Evolutionary conservation across 2,797 vertebrate genomes (phyloP), one percentile per base, ranked within the genome.

Genomic region (Trachops cirrhosus): DNA sequence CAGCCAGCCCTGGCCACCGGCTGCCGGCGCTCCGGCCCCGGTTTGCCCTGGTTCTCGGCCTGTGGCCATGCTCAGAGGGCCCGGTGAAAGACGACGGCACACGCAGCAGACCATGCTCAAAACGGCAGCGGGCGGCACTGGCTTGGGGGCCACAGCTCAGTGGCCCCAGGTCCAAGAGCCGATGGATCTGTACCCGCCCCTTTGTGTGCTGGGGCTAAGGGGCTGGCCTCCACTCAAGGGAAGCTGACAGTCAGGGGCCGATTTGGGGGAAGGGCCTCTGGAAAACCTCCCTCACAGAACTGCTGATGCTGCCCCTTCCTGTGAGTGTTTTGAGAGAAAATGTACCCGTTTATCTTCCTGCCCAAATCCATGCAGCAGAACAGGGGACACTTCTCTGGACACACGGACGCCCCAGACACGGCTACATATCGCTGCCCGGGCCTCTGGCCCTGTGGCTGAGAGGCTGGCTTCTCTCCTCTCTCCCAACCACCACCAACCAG

Each of bases 101-200:
- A 22, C 6, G 6, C 32, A 32, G 21, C 46, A 14, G 70, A 71
- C n/a, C 3, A n/a, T 6, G 29, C 32, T 67, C 37, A 24, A 4
- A 54, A 29, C 0, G n/a, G 94, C 70, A 5, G 5, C 2, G 29
- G 37, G 29, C 14, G 10, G 41, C 77, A 39, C 54, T 44, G 32
- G 57, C 21, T 0, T 16, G 44, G 26, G 59, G n/a, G n/a, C 71
- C 44, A n/a, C 12, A 6, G 18, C 22, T 5, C 6, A 18, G 78
- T 12, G 22, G 52, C 18, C 73, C 24, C 15, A 1, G 19, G 16
- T 39, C 39, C 29, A 12, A 32, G 32, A 44, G 39, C 22, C 9
- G 4, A 22, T 0, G 41, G 57, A 4, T 24, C 57, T 37, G 1
- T 0, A 5, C 0, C 1, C 32, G n/a, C 2, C 46, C 9, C n/a